Evolutionary conservation across 2,888 invertebrate species (phyloP), one percentile per base, ranked within the genome.

Genomic region (Galerucella calmariensis): DNA sequence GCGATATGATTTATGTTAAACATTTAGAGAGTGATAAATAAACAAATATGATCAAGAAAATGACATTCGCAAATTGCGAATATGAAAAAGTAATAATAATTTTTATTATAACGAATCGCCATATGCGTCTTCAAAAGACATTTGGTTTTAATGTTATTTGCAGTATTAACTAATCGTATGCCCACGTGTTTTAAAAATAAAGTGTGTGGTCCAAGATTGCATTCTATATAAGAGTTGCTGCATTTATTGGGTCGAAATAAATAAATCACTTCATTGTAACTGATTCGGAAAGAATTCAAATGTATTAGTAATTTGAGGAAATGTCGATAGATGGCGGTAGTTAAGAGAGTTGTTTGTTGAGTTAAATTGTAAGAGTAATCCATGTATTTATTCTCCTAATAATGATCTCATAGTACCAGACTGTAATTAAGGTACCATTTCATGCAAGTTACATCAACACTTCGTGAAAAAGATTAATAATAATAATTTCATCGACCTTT

Each of bases 81-180:
- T 35, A 63, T 63, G 63, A 35, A 63, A 63, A 63, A 63, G 63
- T 63, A 41, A 63, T 63, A 63, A 63, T 14, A 61, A 35, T 61
- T 41, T 41, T 9, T 9, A 8, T 41, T 14, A 35, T n/a, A 61
- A 12, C 62, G 24, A 62, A 27, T 35, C 11, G n/a, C 62, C 62
- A 62, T 62, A 27, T 62, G 62, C 62, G 41, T 24, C 35, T 41
- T 41, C 8, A 2, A n/a, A 62, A 35, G 10, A 27, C 63, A 63
- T 63, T 63, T 63, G 63, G 63, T 63, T 44, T 63, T 63, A 41
- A 41, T 16, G 41, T 61, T 61, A 44, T 63, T 63, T 24, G n/a
- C 11, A 48, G 2, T 24, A 12, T 10, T 20, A 41, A 41, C 35
- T 59, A 12, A 59, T 59, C n/a, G 11, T 1, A 9, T 27, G 24